Conservation (phyloP, 2,113 vertebrate genomes). For the Polyodon spathula region DNA sequence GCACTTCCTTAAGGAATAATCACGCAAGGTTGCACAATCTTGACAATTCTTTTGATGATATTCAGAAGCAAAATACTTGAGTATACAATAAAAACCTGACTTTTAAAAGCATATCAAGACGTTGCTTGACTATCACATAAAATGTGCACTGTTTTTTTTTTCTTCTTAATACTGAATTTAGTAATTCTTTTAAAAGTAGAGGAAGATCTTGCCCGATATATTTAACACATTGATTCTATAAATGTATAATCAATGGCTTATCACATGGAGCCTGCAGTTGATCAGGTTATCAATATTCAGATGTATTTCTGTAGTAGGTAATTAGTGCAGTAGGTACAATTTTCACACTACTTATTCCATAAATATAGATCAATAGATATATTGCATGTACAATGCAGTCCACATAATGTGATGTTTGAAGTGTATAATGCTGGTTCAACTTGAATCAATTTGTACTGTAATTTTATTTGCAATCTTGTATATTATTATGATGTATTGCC, state of each 20-base stretch:
- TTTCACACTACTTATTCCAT: conserved; percentile 59
- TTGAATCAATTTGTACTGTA: conserved; percentile 70
- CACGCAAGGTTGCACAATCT: conserved; percentile 61
- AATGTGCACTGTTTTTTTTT: conserved; percentile 68
- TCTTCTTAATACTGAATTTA: conserved; percentile 21
- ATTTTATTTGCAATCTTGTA: conserved; percentile 74
- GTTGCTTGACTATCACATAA: conserved; percentile 78
- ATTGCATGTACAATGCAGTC: conserved; percentile 74
- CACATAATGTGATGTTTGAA: conserved; percentile 70
- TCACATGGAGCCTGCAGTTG: conserved; percentile 49
- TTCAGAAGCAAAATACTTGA: conserved; percentile 39
- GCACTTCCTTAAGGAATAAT: conserved; percentile 72
- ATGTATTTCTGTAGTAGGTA: conserved; percentile 63
- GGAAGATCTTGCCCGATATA: conserved; percentile 31
- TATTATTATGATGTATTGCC: conserved; percentile 71
- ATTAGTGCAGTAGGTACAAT: conserved; percentile 63
- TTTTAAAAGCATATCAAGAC: conserved; percentile 44
- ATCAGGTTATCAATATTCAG: conserved; percentile 60
- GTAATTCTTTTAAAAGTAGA: not conserved
- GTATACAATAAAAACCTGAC: conserved; percentile 23
- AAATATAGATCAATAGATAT: conserved; percentile 73
- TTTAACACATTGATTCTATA: conserved; percentile 21
- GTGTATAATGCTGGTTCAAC: conserved; percentile 64
- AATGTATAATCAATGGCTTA: conserved; percentile 26
- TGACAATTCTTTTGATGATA: conserved; percentile 41